Base-by-base conservation (phyloP, 2,888 invertebrate genomes). In the Standfussiana lucernea region DNA sequence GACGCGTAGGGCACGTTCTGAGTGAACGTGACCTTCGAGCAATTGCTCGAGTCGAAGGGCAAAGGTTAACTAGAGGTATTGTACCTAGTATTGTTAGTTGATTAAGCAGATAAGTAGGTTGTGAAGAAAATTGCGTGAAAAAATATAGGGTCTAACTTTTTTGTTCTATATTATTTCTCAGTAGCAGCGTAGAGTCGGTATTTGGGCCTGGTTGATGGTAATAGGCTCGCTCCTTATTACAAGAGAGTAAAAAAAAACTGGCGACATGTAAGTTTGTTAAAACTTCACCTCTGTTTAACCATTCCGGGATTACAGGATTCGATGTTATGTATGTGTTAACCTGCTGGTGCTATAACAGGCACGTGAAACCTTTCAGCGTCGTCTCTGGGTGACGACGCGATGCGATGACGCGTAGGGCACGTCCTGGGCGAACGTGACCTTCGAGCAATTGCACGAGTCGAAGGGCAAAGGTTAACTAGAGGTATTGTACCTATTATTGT, bases 1-100 rank as follows among this genome's bases (percentile, higher is more conserved):
- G 64, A 65, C 53, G 64, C 35, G 82, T 75, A 65, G 56, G 47
- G 28, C 78, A 82, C 78, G 77, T 76, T 24, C 42, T n/a, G 21
- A 15, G 18, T 75, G 82, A 28, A 66, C 76, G 65, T 79, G 78
- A 79, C 65, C 82, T 79, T 79, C 28, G 11, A 59, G n/a, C 13
- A 21, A 66, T 47, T 50, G 28, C 8, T 59, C 3, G 1, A 75
- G 47, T 47, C n/a, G 40, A 65, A 76, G 56, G 47, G 40, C n/a
- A 65, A 59, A 59, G 47, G 56, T 61, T 8, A 45, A 81, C 13
- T 42, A 42, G 35, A 13, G 5, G 4, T 32, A 76, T 7, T 68
- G 32, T 47, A 56, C 15, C 0, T 7, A 28, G 2, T 56, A 2
- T 6, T 28, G 28, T 28, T 15, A 15, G 28, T 28, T 56, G 53